Evolutionary conservation across 2,797 vertebrate genomes (phyloP).

Genomic region (Catostomus latipinnis): DNA sequence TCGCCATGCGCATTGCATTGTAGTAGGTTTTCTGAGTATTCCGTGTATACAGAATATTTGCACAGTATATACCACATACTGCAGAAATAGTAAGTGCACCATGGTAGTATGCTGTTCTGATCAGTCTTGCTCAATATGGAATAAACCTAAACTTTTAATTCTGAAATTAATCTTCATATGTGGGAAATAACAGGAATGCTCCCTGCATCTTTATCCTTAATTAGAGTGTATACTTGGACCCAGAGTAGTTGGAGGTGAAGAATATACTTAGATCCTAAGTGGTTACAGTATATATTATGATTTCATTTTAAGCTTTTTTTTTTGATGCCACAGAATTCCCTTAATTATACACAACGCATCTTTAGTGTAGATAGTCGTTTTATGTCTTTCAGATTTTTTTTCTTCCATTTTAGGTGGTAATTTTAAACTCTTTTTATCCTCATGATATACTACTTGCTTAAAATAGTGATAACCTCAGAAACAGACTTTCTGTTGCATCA

Average conservation of each 20-base stretch:
- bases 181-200: slow-evolving; percentile 57
- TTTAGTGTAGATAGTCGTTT: not conserved
- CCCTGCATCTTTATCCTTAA: slow-evolving; percentile 79
- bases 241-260: too few relatives aligned
- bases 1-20: too few relatives aligned
- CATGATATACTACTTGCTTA: not conserved
- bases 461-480: not conserved
- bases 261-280: too few relatives aligned
- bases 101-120: too few relatives aligned
- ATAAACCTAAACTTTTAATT: too few relatives aligned
- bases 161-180: too few relatives aligned
- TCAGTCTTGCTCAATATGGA: too few relatives aligned
- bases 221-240: slow-evolving; percentile 63
- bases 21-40: too few relatives aligned
- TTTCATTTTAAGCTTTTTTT: not conserved
- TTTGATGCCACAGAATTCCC: not conserved
- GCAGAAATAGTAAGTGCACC: too few relatives aligned
- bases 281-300: slow-evolving; percentile 15
- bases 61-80: too few relatives aligned
- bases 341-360: not conserved
- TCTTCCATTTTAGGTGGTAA: not conserved
- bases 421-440: not conserved
- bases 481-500: slow-evolving; percentile 12
- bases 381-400: not conserved
- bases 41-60: too few relatives aligned